phyloP scores from a whole-genome alignment of 2,888 invertebrate genomes.

The Drosophila hawaiiensis region DNA sequence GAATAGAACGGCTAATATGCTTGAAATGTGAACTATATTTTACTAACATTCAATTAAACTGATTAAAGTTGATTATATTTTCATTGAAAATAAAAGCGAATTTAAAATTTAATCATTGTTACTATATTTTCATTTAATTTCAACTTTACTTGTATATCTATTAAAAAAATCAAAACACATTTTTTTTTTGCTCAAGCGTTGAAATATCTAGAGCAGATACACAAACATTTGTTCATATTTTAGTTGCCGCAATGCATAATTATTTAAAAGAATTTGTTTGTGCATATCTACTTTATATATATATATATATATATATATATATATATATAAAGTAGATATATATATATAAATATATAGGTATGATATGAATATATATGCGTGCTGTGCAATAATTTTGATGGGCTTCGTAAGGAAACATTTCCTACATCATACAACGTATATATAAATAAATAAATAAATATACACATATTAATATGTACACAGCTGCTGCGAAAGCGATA shows the following conservation, averaged over 20 bases:
- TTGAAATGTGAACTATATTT: background rate
- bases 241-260: constrained; percentile 51
- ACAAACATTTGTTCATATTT: constrained; percentile 8
- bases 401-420: constrained; percentile 40
- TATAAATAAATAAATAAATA: constrained; percentile 13
- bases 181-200: constrained; percentile 10
- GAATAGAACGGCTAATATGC: background rate
- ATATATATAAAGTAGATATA: constrained; percentile 23
- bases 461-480: constrained; percentile 18
- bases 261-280: constrained; percentile 51
- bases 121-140: constrained; percentile 1
- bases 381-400: constrained; percentile 53
- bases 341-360: background rate
- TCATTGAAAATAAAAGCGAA: background rate
- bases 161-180: constrained; percentile 17
- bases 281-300: constrained; percentile 4
- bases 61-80: background rate
- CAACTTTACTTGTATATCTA: background rate
- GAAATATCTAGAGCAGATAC: constrained; percentile 34
- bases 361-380: constrained; percentile 28
- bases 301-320: background rate
- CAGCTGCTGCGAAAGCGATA: constrained; percentile 46
- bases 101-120: background rate
- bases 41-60: background rate
- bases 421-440: constrained; percentile 31